Evolutionary conservation across 2,888 invertebrate genomes (phyloP).

Genomic region (Notodromas monacha): DNA sequence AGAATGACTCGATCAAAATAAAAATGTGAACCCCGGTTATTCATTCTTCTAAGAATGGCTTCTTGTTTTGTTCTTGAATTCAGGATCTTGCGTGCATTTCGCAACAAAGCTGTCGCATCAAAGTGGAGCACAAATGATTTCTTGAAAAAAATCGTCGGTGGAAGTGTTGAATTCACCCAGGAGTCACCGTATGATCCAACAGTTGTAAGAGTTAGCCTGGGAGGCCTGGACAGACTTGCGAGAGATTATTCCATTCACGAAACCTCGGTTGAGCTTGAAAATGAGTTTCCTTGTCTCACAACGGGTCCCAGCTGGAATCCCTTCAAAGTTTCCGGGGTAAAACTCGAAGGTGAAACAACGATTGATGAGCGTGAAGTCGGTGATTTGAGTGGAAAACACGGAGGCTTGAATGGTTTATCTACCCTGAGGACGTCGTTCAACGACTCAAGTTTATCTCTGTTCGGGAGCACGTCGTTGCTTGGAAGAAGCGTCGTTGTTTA

Average conservation of each 20-base stretch:
- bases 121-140: constrained; percentile 59
- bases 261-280: not conserved
- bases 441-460: constrained; percentile 53
- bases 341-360: constrained; percentile 17
- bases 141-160: constrained; percentile 31
- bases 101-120: constrained; percentile 46
- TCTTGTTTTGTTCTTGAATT: no score
- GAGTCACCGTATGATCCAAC: constrained; percentile 53
- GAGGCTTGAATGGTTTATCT: constrained; percentile 26
- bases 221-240: constrained; percentile 14
- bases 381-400: constrained; percentile 48
- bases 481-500: constrained; percentile 47
- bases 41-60: no score
- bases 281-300: constrained; percentile 1
- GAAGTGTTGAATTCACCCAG: constrained; percentile 40
- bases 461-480: constrained; percentile 38
- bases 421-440: constrained; percentile 22
- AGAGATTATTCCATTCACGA: constrained; percentile 17
- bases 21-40: no score
- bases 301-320: not conserved
- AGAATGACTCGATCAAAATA: no score
- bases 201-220: constrained; percentile 28
- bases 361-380: constrained; percentile 70
- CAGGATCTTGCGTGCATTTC: constrained; percentile 36
- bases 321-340: not conserved